Base-by-base conservation (phyloP, 2,113 vertebrate genomes). In the Engraulis encrasicolus region DNA sequence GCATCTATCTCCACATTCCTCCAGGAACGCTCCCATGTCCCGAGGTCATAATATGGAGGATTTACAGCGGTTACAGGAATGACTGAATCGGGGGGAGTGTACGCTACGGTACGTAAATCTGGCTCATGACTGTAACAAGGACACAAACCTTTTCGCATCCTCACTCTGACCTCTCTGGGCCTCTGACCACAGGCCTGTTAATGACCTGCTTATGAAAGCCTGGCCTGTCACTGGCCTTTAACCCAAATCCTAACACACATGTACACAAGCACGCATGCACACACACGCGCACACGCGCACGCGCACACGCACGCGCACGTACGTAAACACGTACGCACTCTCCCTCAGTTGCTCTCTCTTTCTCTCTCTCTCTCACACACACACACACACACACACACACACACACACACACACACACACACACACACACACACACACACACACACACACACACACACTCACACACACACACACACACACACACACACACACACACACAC, bases 221-320 rank as follows among this genome's bases (percentile, higher is more conserved):
- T 61, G 85, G 58, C 85, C 85, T 86, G 85, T 77, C 71, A 85
- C 83, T 87, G 88, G 87, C 85, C 85, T 78, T 80, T 11, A 84
- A 40, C 66, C 40, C 66, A 18, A 17, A 74, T 34, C 34, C 58
- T 27, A n/a, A 66, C 58, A 31, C 23, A 66, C 23, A 66, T 12
- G 14, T 12, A 15, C 23, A 11, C 58, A 27, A 20, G 14, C n/a
- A 66, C 78, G 58, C n/a, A 66, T 48, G 78, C 54, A 83, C 18
- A 74, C 79, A 79, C 84, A 81, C 80, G 4, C 61, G 50, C 50
- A 6, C 20, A 23, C n/a, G 14, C 23, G 31, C 6, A 12, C 23
- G 31, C n/a, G 6, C 58, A 66, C 54, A 19, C 52, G 66, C 36
- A 5, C 66, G 74, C 66, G n/a, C 52, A 31, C 48, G 34, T 14